A percentile compares a stretch with the other conserved stretches of the same genome.
phyloP scores from a whole-genome alignment of 2,888 invertebrate genomes.

The Formica aserva region DNA sequence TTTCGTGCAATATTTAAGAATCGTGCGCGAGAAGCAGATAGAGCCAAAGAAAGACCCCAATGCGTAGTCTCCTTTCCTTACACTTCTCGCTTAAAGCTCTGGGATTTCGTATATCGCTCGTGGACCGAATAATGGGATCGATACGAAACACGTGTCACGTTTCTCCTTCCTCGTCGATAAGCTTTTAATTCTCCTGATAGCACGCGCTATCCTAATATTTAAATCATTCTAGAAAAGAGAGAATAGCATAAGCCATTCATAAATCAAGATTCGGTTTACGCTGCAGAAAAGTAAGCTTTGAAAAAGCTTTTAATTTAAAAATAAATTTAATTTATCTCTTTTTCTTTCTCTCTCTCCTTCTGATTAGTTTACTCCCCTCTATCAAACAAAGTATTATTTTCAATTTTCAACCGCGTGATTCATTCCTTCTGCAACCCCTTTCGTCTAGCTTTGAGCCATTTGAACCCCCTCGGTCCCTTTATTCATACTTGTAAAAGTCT shows the following conservation, averaged over 20 bases:
- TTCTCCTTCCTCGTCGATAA: slow-evolving; percentile 19
- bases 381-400: slow-evolving; percentile 3
- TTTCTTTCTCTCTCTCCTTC: background rate
- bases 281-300: background rate
- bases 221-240: slow-evolving; percentile 1
- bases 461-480: background rate
- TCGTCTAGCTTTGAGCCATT: background rate
- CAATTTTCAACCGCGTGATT: background rate
- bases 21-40: background rate
- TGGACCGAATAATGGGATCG: slow-evolving; percentile 42
- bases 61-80: slow-evolving; percentile 17
- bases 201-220: slow-evolving; percentile 39
- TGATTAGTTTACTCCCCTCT: background rate
- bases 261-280: slow-evolving; percentile 23
- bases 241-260: background rate
- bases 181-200: slow-evolving; percentile 30
- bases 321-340: background rate
- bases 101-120: slow-evolving; percentile 23
- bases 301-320: background rate
- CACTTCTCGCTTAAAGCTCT: slow-evolving; percentile 4
- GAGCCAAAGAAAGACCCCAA: slow-evolving; percentile 1
- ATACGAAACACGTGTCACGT: slow-evolving; percentile 27
- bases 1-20: slow-evolving; percentile 55
- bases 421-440: background rate
- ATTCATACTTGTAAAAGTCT: slow-evolving; percentile 34